Percentiles rank a stretch among this genome's conserved stretches.
Conservation (phyloP, 2,113 vertebrate species). For the Eira barbara region DNA sequence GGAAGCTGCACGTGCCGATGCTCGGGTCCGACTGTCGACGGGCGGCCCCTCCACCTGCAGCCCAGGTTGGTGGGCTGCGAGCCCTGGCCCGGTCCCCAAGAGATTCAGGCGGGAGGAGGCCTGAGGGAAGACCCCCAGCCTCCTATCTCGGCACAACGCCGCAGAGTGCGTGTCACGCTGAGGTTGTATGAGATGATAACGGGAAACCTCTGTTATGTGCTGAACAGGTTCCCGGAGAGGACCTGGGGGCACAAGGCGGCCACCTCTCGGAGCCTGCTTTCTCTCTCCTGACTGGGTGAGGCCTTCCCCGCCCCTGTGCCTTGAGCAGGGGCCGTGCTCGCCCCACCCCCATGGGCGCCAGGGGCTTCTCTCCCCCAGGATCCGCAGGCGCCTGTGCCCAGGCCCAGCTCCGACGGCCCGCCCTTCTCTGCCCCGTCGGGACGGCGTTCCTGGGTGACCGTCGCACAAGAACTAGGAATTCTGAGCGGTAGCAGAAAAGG, state of each 20-base stretch:
- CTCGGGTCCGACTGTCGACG: background rate
- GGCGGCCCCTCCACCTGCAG: background rate
- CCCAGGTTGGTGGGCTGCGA: fast-evolving
- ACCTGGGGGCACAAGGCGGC: background rate
- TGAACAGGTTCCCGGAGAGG: background rate
- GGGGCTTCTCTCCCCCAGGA: background rate
- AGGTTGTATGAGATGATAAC: background rate
- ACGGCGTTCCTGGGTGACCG: fast-evolving
- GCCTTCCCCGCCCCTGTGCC: fast-evolving
- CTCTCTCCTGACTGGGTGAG: background rate
- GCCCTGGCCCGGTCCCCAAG: background rate
- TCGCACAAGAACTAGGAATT: background rate
- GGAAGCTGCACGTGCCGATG: fast-evolving
- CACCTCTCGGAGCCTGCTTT: no score
- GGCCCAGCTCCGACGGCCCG: background rate
- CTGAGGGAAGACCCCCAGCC: fast-evolving
- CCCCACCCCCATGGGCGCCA: fast-evolving
- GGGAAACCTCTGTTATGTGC: fast-evolving
- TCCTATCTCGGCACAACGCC: fast-evolving
- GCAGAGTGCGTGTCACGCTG: fast-evolving
- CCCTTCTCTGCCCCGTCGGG: no score
- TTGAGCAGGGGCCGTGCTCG: fast-evolving
- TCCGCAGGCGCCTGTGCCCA: background rate
- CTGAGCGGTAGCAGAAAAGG: background rate
- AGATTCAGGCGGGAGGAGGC: background rate